These are phyloP conservation scores for Hirtodrosophila duncani DNA, from an alignment of 2,888 invertebrate genomes.

Conservation along the genomic window DNA sequence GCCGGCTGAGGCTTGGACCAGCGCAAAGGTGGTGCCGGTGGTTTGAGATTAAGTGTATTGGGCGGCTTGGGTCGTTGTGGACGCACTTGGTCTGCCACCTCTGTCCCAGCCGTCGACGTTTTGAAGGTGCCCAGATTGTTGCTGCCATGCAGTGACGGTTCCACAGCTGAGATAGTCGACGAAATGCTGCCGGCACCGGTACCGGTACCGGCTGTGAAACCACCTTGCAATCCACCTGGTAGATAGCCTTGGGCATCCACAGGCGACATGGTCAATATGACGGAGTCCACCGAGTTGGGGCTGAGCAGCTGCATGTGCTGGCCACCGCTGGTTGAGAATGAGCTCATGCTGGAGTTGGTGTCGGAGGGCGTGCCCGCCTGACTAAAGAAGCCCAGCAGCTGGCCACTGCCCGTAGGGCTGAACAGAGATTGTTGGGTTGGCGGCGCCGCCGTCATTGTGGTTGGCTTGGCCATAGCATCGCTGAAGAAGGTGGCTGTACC, in stretches of 20 bases:
- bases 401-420: constrained; percentile 73
- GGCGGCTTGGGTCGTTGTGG: constrained; percentile 89
- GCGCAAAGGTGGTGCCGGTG: constrained; percentile 90
- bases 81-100: constrained; percentile 77
- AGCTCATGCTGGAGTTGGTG: constrained; percentile 86
- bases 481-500: constrained; percentile 78
- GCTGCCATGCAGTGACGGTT: constrained; percentile 15
- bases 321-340: constrained; percentile 82
- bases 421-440: constrained; percentile 48
- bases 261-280: constrained; percentile 88
- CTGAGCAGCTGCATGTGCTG: constrained; percentile 78
- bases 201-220: constrained; percentile 1
- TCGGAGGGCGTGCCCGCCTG: constrained; percentile 81
- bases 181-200: neutral
- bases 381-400: constrained; percentile 72
- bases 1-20: constrained; percentile 88
- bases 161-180: neutral
- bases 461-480: constrained; percentile 37
- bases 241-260: constrained; percentile 75
- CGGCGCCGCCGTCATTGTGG: constrained; percentile 66
- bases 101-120: constrained; percentile 35
- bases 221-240: too few species aligned
- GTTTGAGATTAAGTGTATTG: constrained; percentile 89
- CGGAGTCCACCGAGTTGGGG: constrained; percentile 82
- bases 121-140: constrained; percentile 84